Base-by-base conservation (phyloP, 2,888 invertebrate species). In the Drosophila mimica region DNA sequence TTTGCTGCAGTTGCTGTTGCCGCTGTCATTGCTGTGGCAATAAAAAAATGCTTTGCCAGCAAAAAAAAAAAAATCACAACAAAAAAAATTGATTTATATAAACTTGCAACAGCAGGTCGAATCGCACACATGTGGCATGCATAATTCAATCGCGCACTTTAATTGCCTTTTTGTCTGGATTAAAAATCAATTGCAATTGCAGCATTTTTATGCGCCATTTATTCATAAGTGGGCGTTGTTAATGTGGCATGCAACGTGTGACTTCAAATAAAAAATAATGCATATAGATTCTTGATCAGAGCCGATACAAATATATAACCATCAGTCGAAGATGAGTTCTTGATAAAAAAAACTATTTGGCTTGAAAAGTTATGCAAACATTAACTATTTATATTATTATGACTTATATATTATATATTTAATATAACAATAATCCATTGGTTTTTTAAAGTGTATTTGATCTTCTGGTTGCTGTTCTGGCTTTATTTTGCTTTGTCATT, bases 81-180 rank as follows among this genome's bases (percentile, higher is more conserved):
- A 57, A 60, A n/a, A 13, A 38, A 54, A 34, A 48, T 46, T 7
- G 7, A 46, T 25, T 25, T 46, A 25, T 46, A 59, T 48, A 48
- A 51, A 43, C 36, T 48, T 56, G 77, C 77, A 54, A 40, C 68
- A 53, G 46, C 68, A 70, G 51, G 46, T 66, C 31, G 56, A 15
- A 33, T 25, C 25, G 52, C 53, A 54, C 74, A 63, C 74, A 75
- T 88, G 86, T 73, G 69, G 78, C 86, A 77, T 76, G 62, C 76
- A 68, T 57, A 60, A 75, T 73, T 69, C 68, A 79, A 76, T 62
- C 52, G 78, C 69, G 63, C 58, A 61, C 71, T 57, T 81, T 83
- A 85, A 89, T 89, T 85, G 90, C 74, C 59, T 70, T 81, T 82
- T 76, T 74, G 74, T 76, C 46, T 75, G 77, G 77, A 82, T 89